These are phyloP conservation scores for Dexiosoma caninum DNA, from an alignment of 2,888 invertebrate species.

Conservation along the genomic window DNA sequence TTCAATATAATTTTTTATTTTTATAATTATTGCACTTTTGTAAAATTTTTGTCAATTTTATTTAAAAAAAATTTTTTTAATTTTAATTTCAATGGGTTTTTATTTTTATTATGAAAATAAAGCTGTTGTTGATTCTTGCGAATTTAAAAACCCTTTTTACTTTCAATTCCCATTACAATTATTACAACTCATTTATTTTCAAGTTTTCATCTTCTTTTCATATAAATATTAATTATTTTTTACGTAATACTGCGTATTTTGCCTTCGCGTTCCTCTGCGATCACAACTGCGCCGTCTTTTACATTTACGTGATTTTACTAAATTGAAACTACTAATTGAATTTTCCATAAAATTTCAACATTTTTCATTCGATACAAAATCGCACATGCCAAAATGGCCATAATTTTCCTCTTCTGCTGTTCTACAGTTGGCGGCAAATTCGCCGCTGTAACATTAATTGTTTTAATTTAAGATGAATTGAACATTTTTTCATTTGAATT, in stretches of 20 bases:
- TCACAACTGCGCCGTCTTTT: slow-evolving; percentile 49
- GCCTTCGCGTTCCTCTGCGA: slow-evolving; percentile 40
- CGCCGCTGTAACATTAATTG: slow-evolving; percentile 38
- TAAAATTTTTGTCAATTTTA: no score
- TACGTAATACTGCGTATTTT: slow-evolving; percentile 40
- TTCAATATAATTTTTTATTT: no score
- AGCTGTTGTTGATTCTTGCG: background rate
- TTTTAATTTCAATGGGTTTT: background rate
- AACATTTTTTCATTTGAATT: slow-evolving; percentile 11
- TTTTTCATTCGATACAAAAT: background rate
- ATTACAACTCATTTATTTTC: no score
- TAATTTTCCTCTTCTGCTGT: slow-evolving; percentile 29
- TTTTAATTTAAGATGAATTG: slow-evolving; percentile 44
- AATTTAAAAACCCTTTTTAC: background rate
- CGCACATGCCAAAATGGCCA: slow-evolving; percentile 13
- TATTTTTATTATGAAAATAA: background rate
- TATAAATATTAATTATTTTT: slow-evolving; percentile 12
- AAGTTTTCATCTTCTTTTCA: background rate
- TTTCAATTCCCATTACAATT: background rate
- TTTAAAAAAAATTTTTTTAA: no score
- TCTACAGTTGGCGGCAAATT: slow-evolving; percentile 39
- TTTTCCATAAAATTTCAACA: slow-evolving; percentile 34
- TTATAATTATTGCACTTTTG: no score
- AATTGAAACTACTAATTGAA: slow-evolving; percentile 28
- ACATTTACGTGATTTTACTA: slow-evolving; percentile 7